A percentile compares a stretch with the other conserved stretches of the same genome.
These are phyloP conservation scores for Scotopteryx bipunctaria DNA, from an alignment of 2,888 invertebrate genomes.

Conservation along the genomic window DNA sequence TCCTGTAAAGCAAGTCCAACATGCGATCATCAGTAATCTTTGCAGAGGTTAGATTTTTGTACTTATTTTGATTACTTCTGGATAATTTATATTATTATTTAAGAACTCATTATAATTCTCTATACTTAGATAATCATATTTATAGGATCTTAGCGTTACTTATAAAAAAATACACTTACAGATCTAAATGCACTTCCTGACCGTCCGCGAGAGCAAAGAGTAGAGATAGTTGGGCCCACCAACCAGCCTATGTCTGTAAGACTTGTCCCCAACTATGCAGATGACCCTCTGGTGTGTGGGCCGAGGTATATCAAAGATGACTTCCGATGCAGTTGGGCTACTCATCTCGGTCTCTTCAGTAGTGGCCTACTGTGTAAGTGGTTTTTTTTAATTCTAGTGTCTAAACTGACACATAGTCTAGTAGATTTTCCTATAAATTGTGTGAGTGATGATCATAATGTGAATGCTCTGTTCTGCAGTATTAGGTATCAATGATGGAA, in stretches of 20 bases:
- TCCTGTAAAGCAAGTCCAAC: constrained; percentile 77
- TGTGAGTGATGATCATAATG: no score
- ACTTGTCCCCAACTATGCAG: constrained; percentile 87
- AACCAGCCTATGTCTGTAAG: constrained; percentile 82
- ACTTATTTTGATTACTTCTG: no score
- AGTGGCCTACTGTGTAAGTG: constrained; percentile 89
- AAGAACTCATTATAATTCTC: no score
- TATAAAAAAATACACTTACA: no score
- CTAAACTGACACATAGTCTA: no score
- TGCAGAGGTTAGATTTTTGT: constrained; percentile 86
- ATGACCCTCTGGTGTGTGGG: constrained; percentile 89
- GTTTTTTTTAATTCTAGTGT: no score
- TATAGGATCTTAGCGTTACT: no score
- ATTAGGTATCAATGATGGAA: constrained; percentile 88
- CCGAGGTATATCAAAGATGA: constrained; percentile 88
- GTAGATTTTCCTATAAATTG: no score
- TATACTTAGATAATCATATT: no score
- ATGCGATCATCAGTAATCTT: constrained; percentile 84
- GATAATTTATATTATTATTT: no score
- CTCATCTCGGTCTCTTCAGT: constrained; percentile 84
- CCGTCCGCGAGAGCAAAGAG: constrained; percentile 82
- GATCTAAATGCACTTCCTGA: constrained; percentile 88
- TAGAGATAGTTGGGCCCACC: constrained; percentile 86
- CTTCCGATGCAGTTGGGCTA: constrained; percentile 84
- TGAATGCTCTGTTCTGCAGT: constrained; percentile 83